Percentiles rank a stretch among this genome's conserved stretches.
Evolutionary conservation across 1,140 invertebrate species (phyloP).

Genomic region (Lineus longissimus): DNA sequence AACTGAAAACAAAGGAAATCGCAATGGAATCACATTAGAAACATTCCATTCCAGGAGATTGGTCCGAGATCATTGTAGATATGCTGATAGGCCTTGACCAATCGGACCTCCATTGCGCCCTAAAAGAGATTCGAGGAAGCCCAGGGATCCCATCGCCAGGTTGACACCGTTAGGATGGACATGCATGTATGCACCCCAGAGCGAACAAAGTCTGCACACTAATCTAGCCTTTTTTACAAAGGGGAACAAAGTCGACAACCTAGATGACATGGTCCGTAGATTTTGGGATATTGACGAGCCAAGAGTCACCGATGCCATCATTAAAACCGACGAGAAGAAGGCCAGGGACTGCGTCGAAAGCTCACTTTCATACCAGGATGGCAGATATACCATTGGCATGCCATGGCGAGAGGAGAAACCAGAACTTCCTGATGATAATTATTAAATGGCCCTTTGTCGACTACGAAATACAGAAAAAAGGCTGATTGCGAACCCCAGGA

Average conservation of each 20-base stretch:
- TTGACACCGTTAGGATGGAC: not conserved
- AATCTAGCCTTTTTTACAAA: too few relatives aligned
- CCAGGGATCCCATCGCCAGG: not conserved
- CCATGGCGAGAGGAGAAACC: not conserved
- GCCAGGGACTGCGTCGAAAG: not conserved
- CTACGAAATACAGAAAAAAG: not conserved
- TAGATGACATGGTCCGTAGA: too few relatives aligned
- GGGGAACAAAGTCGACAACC: too few relatives aligned
- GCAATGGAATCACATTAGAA: slow-evolving; percentile 14
- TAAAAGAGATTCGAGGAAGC: not conserved
- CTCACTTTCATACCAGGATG: not conserved
- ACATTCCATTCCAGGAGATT: slow-evolving; percentile 12
- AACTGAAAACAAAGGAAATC: slow-evolving; percentile 13
- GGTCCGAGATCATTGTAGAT: not conserved
- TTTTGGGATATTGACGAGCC: too few relatives aligned
- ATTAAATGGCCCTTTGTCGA: not conserved
- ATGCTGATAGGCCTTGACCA: not conserved
- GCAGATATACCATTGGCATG: not conserved
- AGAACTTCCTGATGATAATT: not conserved
- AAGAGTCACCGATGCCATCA: too few relatives aligned
- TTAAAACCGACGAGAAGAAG: too few relatives aligned
- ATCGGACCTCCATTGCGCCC: not conserved
- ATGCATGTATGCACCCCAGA: too few relatives aligned
- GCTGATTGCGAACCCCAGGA: not conserved
- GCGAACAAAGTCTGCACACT: too few relatives aligned